These are phyloP conservation scores for Malurus cyaneus DNA, from an alignment of 2,113 vertebrate genomes.

Conservation along the genomic window DNA sequence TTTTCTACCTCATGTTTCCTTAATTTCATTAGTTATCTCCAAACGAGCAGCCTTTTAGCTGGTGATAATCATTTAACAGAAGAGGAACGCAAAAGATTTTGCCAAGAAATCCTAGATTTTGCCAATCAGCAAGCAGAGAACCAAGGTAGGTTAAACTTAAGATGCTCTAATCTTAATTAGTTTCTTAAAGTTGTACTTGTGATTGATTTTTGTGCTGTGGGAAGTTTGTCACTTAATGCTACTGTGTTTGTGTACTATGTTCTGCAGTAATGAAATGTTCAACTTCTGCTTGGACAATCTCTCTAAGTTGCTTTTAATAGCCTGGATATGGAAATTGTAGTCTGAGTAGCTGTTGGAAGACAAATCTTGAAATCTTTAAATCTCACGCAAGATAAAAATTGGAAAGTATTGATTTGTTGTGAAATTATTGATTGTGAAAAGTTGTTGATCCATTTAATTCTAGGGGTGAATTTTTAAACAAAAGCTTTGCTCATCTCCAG, in stretches of 20 bases:
- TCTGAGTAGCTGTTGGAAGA: not conserved
- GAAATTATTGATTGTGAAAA: not conserved
- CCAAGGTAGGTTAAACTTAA: constrained; percentile 70
- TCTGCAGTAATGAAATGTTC: not conserved
- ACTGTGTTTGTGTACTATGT: not conserved
- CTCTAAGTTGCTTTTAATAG: not conserved
- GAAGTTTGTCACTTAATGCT: not conserved
- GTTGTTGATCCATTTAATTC: not conserved
- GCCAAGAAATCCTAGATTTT: constrained; percentile 90
- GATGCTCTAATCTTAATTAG: not conserved
- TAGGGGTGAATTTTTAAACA: not conserved
- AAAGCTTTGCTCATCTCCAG: not conserved
- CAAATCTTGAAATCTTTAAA: not conserved
- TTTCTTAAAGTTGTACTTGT: not conserved
- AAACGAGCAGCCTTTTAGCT: constrained; percentile 92
- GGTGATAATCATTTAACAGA: constrained; percentile 83
- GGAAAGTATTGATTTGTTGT: not conserved
- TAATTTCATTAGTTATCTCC: constrained; percentile 88
- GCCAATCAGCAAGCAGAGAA: constrained; percentile 69
- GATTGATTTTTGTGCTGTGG: not conserved
- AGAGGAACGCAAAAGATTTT: constrained; percentile 87
- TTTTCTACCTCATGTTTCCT: constrained; percentile 60
- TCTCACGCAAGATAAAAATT: not conserved
- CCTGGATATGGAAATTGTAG: not conserved
- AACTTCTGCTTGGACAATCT: not conserved